Evolutionary conservation across 2,113 vertebrate species (phyloP), one percentile per base, ranked within the genome.

Genomic region (Cinclus mexicanus): DNA sequence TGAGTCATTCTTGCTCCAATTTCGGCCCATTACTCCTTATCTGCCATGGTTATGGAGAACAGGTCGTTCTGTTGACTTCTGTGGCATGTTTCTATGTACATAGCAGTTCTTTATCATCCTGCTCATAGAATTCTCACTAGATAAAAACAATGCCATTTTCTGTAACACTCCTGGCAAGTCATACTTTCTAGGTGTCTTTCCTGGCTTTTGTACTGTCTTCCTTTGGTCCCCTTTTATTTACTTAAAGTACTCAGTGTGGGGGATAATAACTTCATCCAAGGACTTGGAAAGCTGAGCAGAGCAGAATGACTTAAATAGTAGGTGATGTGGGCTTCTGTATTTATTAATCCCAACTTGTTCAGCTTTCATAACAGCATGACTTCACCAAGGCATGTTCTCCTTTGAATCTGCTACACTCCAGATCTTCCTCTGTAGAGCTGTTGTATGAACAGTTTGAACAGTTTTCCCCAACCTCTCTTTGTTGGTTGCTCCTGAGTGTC

Each of bases 21-120:
- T 93, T 88, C 71, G 92, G 50, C 46, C 63, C 71, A 80, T 93
- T 94, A 85, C 77, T 95, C 71, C 59, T 85, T 93, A 89, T 88
- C 92, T 94, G 55, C 75, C 0, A 0, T 90, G 50, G 46, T 80
- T 90, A 44, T 59, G 53, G 55, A 91, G 82, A 93, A 63, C 82
- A 92, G 82, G 69, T 93, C 0, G 0, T 90, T 92, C 75, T 94
- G 26, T 95, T 95, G 90, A 93, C 90, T 93, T 90, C 57, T 53
- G 63, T 57, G 72, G 25, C 63, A 37, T 65, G 75, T 87, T 92
- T 90, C 90, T 90, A 21, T 95, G 92, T 92, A 69, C 15, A 1
- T 2, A 79, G 82, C 80, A 85, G 70, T 57, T 61, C 63, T 60
- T 94, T 90, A 76, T 87, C 53, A 61, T 49, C 41, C 37, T 71